A percentile compares a stretch with the other conserved stretches of the same genome.
phyloP scores from a whole-genome alignment of 2,888 invertebrate species.

The Athalia circularis region DNA sequence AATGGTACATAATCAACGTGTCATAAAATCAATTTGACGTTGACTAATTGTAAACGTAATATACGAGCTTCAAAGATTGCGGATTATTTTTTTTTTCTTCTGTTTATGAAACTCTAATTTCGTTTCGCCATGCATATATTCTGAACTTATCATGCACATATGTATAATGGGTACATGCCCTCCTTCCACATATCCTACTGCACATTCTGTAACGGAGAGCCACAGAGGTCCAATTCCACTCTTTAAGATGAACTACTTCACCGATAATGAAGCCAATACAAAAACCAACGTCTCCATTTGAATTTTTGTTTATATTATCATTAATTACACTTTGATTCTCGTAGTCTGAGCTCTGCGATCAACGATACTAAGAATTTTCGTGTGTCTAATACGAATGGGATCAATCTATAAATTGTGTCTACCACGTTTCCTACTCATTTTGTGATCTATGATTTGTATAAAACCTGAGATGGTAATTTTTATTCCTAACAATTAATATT shows the following conservation, averaged over 20 bases:
- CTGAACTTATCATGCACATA: conserved; percentile 31
- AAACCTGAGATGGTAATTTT: conserved; percentile 42
- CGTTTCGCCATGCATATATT: conserved; percentile 9
- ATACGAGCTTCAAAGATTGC: conserved; percentile 21
- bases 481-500: conserved; percentile 32
- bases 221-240: conserved; percentile 45
- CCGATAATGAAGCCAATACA: conserved; percentile 25
- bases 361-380: conserved; percentile 2
- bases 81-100: conserved; percentile 21
- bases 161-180: conserved; percentile 11
- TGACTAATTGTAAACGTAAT: conserved; percentile 20
- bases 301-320: conserved; percentile 26
- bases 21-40: conserved; percentile 12
- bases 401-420: conserved; percentile 23
- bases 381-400: background rate
- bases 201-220: conserved; percentile 45
- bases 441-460: conserved; percentile 41
- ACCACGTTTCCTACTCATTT: conserved; percentile 13
- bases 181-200: conserved; percentile 32
- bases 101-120: conserved; percentile 17
- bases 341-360: background rate
- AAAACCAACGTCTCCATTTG: conserved; percentile 38
- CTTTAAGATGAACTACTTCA: conserved; percentile 21
- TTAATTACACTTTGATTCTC: conserved; percentile 13
- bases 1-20: conserved; percentile 21